Evolutionary conservation across 2,797 vertebrate genomes (phyloP).

Genomic region (Amniataba percoides): DNA sequence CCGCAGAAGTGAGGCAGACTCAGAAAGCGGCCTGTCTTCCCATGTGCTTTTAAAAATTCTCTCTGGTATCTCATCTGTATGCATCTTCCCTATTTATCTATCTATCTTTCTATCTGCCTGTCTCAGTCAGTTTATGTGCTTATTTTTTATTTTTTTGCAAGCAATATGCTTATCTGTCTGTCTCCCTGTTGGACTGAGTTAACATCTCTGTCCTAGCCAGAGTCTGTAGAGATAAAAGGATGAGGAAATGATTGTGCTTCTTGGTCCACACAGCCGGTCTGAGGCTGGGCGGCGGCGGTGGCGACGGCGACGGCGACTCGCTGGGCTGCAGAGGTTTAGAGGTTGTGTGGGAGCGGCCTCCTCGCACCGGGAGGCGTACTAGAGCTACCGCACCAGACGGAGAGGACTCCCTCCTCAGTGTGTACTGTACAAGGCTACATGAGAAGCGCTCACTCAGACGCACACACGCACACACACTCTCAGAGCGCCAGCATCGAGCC

Average conservation of each 20-base stretch:
- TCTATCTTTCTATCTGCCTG: constrained; percentile 16
- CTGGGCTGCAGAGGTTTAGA: constrained; percentile 78
- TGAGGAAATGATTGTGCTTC: constrained; percentile 80
- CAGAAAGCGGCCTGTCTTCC: constrained; percentile 59
- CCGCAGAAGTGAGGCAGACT: constrained; percentile 55
- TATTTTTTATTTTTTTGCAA: constrained; percentile 65
- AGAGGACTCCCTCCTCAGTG: constrained; percentile 58
- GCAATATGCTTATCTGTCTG: constrained; percentile 67
- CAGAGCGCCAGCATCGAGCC: constrained; percentile 52
- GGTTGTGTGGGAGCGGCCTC: constrained; percentile 76
- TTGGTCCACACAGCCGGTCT: constrained; percentile 63
- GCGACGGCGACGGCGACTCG: constrained; percentile 48
- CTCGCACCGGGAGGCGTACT: constrained; percentile 44
- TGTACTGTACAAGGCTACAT: constrained; percentile 68
- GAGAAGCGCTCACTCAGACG: constrained; percentile 62
- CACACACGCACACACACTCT: constrained; percentile 42
- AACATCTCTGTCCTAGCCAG: constrained; percentile 56
- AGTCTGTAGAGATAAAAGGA: constrained; percentile 61
- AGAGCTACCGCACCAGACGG: constrained; percentile 62
- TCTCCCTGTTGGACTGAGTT: constrained; percentile 60
- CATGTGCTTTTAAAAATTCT: constrained; percentile 73
- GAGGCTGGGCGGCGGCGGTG: constrained; percentile 52
- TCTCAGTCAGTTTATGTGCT: constrained; percentile 71
- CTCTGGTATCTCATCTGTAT: constrained; percentile 49
- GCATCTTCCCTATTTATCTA: constrained; percentile 44